Conservation (phyloP, 2,888 invertebrate genomes). For the Schizotus pectinicornis region DNA sequence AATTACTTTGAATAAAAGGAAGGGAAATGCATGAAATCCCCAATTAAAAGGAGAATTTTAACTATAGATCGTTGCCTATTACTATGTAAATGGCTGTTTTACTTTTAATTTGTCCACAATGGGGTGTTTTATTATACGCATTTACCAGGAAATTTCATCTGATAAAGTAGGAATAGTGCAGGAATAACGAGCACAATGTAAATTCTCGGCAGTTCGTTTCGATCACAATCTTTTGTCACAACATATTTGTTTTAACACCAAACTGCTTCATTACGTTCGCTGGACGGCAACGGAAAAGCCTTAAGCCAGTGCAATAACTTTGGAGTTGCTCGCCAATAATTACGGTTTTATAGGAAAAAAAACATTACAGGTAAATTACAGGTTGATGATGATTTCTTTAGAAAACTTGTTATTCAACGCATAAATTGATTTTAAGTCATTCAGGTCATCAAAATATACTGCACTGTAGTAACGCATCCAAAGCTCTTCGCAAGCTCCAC, state of each 20-base stretch:
- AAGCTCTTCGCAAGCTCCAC: too few relatives aligned
- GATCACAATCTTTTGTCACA: conserved; percentile 16
- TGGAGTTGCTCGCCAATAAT: neutral
- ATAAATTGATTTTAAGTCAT: too few relatives aligned
- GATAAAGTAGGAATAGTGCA: conserved; percentile 16
- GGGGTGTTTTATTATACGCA: conserved; percentile 17
- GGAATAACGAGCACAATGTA: conserved; percentile 20
- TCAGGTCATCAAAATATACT: too few relatives aligned
- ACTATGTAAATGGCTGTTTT: conserved; percentile 21
- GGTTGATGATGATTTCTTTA: too few relatives aligned
- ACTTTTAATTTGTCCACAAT: conserved; percentile 15
- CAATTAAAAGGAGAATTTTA: conserved; percentile 18
- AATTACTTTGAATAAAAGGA: conserved; percentile 7
- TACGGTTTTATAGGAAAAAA: too few relatives aligned
- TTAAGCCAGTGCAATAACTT: neutral
- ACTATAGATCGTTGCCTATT: conserved; percentile 10
- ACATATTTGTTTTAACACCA: conserved; percentile 10
- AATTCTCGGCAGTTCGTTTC: conserved; percentile 10
- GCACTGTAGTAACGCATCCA: too few relatives aligned
- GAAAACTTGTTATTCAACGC: too few relatives aligned
- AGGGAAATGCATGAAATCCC: conserved; percentile 7
- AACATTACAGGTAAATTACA: too few relatives aligned
- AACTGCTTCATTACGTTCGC: neutral
- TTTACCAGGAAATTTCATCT: conserved; percentile 19
- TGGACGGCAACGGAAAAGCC: too few relatives aligned